A percentile compares a stretch with the other conserved stretches of the same genome.
Conservation (phyloP, 2,113 vertebrate genomes). For the Dryoscopus gambensis region DNA sequence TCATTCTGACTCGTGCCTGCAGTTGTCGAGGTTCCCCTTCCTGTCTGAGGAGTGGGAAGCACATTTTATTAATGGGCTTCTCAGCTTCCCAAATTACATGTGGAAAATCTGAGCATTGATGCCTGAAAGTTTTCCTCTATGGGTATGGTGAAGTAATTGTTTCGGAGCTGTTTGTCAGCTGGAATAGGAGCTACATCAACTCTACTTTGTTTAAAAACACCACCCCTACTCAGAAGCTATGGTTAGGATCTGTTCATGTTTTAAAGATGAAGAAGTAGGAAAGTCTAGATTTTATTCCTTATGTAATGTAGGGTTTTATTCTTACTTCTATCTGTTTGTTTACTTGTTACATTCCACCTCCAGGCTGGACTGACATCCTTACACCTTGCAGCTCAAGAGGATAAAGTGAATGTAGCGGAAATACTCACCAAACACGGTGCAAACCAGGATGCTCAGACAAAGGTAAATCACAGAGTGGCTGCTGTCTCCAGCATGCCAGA, state of each 20-base stretch:
- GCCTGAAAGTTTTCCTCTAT: background rate
- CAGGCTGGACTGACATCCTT: slow-evolving; percentile 93
- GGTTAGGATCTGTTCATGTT: background rate
- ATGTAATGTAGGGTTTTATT: background rate
- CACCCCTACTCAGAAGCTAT: background rate
- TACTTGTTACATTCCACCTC: background rate
- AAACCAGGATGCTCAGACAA: slow-evolving; percentile 91
- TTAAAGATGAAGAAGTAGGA: background rate
- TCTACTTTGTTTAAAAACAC: background rate
- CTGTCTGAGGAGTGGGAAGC: background rate
- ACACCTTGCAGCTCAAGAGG: slow-evolving; percentile 95
- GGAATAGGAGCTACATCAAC: background rate
- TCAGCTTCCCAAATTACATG: background rate
- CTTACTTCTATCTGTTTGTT: background rate
- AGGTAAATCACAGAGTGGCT: slow-evolving; percentile 70
- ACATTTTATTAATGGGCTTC: background rate
- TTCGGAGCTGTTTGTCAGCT: background rate
- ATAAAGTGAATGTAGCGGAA: slow-evolving; percentile 87
- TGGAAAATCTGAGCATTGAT: background rate
- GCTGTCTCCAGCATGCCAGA: background rate
- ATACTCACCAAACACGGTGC: slow-evolving; percentile 83
- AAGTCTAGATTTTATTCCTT: background rate
- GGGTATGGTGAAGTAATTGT: background rate
- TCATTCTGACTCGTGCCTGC: background rate
- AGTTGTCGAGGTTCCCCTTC: background rate